Evolutionary conservation across 1,140 invertebrate genomes (phyloP).

Genomic region (Danaus melanippus): DNA sequence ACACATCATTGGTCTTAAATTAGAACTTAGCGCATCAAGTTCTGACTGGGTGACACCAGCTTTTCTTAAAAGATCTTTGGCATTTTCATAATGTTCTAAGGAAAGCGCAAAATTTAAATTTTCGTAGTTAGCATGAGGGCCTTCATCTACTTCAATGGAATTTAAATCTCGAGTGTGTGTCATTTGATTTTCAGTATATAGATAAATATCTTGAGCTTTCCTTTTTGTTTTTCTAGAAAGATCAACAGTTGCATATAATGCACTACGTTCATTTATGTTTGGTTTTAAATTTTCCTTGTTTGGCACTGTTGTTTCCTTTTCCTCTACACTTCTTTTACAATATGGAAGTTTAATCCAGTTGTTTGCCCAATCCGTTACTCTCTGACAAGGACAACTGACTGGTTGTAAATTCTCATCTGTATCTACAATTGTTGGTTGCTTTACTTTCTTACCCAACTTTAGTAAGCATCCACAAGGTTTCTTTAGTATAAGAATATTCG

Average conservation of each 20-base stretch:
- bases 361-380: slow-evolving; percentile 78
- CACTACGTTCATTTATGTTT: slow-evolving; percentile 49
- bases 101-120: slow-evolving; percentile 81
- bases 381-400: slow-evolving; percentile 74
- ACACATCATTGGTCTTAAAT: slow-evolving; percentile 10
- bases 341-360: slow-evolving; percentile 76
- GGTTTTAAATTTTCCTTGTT: slow-evolving; percentile 66
- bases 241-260: slow-evolving; percentile 83
- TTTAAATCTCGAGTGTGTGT: slow-evolving; percentile 17
- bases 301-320: slow-evolving; percentile 69
- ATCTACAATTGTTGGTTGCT: slow-evolving; percentile 59
- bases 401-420: slow-evolving; percentile 53
- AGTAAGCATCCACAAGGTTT: slow-evolving; percentile 77
- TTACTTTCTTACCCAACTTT: slow-evolving; percentile 59
- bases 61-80: slow-evolving; percentile 77
- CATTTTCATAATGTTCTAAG: slow-evolving; percentile 83
- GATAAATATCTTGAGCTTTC: slow-evolving; percentile 27
- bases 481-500: slow-evolving; percentile 72
- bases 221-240: slow-evolving; percentile 75
- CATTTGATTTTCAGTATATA: slow-evolving; percentile 10
- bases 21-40: slow-evolving; percentile 43
- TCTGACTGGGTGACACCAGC: slow-evolving; percentile 72
- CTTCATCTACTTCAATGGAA: slow-evolving; percentile 39
- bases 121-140: slow-evolving; percentile 76
- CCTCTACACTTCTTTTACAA: slow-evolving; percentile 59